Conservation (phyloP, 2,113 vertebrate species). For the Nycticryphes semicollaris region DNA sequence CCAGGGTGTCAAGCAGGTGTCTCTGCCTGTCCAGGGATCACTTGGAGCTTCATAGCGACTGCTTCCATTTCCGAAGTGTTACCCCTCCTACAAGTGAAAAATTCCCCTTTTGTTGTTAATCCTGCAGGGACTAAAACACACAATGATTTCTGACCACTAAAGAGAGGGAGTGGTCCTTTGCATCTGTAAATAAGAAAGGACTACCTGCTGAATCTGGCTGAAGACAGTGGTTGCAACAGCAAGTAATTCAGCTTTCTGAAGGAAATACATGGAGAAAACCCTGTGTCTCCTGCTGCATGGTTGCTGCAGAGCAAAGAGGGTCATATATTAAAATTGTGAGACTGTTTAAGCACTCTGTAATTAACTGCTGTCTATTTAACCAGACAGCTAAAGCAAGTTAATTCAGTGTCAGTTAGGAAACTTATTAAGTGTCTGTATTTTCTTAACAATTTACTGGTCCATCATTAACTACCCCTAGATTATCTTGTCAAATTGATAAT, state of each 20-base stretch:
- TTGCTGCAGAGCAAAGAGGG: slow-evolving; percentile 45
- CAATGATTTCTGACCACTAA: background rate
- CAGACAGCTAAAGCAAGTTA: slow-evolving; percentile 73
- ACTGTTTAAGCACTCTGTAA: slow-evolving; percentile 71
- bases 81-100: background rate
- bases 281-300: background rate
- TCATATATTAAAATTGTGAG: slow-evolving; percentile 67
- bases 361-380: slow-evolving; percentile 76
- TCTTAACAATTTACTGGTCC: slow-evolving; percentile 74
- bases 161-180: background rate
- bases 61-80: background rate
- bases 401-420: slow-evolving; percentile 75
- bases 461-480: slow-evolving; percentile 77
- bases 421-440: slow-evolving; percentile 72
- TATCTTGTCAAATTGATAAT: slow-evolving; percentile 81
- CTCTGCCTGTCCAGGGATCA: background rate
- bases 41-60: rapidly evolving
- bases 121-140: background rate
- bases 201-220: background rate
- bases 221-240: background rate
- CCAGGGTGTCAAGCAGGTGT: background rate
- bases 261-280: background rate
- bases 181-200: background rate
- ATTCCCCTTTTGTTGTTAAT: background rate
- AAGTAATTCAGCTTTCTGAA: background rate